Conservation (phyloP, 2,888 invertebrate species). For the Lissonota sp. region DNA sequence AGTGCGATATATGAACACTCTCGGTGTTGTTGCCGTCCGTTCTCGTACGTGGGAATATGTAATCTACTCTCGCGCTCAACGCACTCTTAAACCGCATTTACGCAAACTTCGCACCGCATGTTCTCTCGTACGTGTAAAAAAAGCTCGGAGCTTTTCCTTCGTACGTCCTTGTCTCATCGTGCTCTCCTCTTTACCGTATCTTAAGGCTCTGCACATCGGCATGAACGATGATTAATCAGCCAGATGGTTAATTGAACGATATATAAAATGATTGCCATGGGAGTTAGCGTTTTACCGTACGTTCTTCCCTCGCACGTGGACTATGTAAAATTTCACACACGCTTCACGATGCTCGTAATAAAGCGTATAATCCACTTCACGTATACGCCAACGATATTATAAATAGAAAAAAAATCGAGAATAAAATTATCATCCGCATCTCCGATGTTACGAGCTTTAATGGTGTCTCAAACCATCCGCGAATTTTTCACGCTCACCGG, state of each 20-base stretch:
- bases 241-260: conserved; percentile 64
- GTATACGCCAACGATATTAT: conserved; percentile 58
- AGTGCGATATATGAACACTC: conserved; percentile 2
- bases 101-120: background rate
- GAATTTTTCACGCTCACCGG: background rate
- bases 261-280: conserved; percentile 60
- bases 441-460: conserved; percentile 50
- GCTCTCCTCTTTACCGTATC: conserved; percentile 35
- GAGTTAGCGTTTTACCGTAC: conserved; percentile 59
- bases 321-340: conserved; percentile 18
- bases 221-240: conserved; percentile 61
- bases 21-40: conserved; percentile 38
- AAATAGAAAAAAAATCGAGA: conserved; percentile 18
- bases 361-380: conserved; percentile 32
- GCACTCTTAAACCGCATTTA: background rate
- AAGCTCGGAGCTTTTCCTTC: background rate
- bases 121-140: background rate
- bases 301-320: conserved; percentile 1
- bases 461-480: conserved; percentile 40
- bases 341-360: conserved; percentile 41
- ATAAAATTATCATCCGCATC: conserved; percentile 43
- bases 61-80: conserved; percentile 36
- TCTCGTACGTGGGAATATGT: conserved; percentile 54
- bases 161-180: background rate
- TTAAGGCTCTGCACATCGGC: conserved; percentile 40